Evolutionary conservation across 1,140 invertebrate species (phyloP).

Genomic region (Drosophila bocqueti): DNA sequence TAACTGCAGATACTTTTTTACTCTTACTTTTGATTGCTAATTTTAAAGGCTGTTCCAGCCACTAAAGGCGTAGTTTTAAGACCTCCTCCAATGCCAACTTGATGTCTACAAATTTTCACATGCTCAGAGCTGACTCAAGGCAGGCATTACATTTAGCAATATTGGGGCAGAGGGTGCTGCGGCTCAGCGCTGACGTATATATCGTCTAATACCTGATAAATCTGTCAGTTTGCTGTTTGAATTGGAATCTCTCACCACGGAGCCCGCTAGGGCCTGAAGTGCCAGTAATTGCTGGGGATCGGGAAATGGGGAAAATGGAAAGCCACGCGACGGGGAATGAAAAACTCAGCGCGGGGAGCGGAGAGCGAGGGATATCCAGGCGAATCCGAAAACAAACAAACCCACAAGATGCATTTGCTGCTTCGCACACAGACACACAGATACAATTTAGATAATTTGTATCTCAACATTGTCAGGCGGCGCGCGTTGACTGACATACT

Average conservation of each 20-base stretch:
- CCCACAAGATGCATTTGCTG: conserved; percentile 72
- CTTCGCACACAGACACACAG: conserved; percentile 32
- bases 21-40: not conserved
- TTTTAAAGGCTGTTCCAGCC: not conserved
- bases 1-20: not conserved
- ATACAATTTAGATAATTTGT: conserved; percentile 85
- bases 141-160: conserved; percentile 6
- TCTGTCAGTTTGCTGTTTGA: conserved; percentile 83
- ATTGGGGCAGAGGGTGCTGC: conserved; percentile 17
- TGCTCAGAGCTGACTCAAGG: conserved; percentile 8
- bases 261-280: conserved; percentile 40
- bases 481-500: conserved; percentile 77
- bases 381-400: conserved; percentile 71
- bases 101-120: conserved; percentile 28
- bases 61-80: conserved; percentile 20
- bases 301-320: conserved; percentile 15
- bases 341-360: conserved; percentile 25
- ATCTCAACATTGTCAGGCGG: conserved; percentile 79
- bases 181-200: conserved; percentile 64
- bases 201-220: conserved; percentile 84
- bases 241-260: conserved; percentile 82
- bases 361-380: conserved; percentile 15
- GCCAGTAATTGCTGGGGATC: conserved; percentile 37
- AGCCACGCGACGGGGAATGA: conserved; percentile 39
- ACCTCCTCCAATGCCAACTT: conserved; percentile 12